Base-by-base conservation (phyloP, 2,888 invertebrate species). In the Electrophaes corylata region DNA sequence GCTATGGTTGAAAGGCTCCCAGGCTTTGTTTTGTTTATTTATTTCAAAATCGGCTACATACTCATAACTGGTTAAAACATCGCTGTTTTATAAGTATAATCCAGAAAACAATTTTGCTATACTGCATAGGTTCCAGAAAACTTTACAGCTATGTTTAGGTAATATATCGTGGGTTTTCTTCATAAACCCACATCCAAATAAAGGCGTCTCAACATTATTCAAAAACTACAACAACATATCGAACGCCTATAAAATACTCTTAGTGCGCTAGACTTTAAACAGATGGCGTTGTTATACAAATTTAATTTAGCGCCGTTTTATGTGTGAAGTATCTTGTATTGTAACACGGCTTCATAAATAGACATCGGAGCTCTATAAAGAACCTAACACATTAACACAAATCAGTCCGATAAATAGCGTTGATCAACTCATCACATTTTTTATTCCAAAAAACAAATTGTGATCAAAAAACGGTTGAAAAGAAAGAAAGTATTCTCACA, bases 401-500 rank as follows among this genome's bases (percentile, higher is more conserved):
- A 55, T 54, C 41, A 59, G 50, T 49, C 54, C 31, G 50, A 43
- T 39, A 37, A 33, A 40, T 41, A 39, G 41, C 20, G 43, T 20
- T 37, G 41, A 54, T 45, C 40, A 50, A 45, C 16, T 31, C 26
- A 35, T 29, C 41, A 46, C 29, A 1, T 45, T 33, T 41, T 43
- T 51, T 33, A 1, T 29, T 12, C 11, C 1, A 33, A 41, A 44
- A 55, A 47, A 52, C n/a, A 44, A 51, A 56, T 37, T 55, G 33
- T 33, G 39, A 43, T 48, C 29, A 66, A 69, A 68, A 67, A 64
- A 60, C 43, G 16, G 45, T 51, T 57, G n/a, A 47, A 60, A 64
- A 60, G 64, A 60, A 64, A 60, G 64, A 66, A 66, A 64, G 60
- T 58, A 59, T 57, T 62, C 56, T 48, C 47, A 58, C 58, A 59